A percentile compares a stretch with the other conserved stretches of the same genome.
Evolutionary conservation across 2,888 invertebrate genomes (phyloP).

Genomic region (Tenthredo amoena): DNA sequence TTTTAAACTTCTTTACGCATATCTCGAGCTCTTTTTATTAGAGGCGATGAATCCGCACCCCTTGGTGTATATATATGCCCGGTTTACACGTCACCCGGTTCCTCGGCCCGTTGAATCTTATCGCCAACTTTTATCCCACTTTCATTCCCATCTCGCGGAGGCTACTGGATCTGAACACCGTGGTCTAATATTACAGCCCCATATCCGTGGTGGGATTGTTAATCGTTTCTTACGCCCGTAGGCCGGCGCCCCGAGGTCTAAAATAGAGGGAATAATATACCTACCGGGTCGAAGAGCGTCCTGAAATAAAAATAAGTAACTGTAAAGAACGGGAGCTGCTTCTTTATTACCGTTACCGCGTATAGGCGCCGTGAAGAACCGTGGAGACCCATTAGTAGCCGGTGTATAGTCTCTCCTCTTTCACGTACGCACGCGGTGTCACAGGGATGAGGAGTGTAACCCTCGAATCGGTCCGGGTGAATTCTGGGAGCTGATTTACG

Average conservation of each 20-base stretch:
- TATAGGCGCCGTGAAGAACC: neutral
- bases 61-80: neutral
- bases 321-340: too few species aligned
- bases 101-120: neutral
- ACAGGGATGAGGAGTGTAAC: neutral
- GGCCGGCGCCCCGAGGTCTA: neutral
- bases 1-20: conserved; percentile 68
- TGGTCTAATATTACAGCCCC: neutral
- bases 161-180: neutral
- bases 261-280: neutral
- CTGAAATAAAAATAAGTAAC: neutral
- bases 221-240: neutral
- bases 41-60: conserved; percentile 35
- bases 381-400: conserved; percentile 7
- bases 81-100: conserved; percentile 11
- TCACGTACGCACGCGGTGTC: neutral
- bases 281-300: neutral
- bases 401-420: conserved; percentile 5
- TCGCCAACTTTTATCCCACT: neutral
- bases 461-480: neutral
- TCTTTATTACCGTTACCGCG: neutral
- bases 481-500: conserved; percentile 32
- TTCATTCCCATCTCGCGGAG: neutral
- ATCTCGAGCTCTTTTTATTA: conserved; percentile 56
- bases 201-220: neutral